Conservation (phyloP, 2,113 vertebrate species). For the Sphyrna mokarran region DNA sequence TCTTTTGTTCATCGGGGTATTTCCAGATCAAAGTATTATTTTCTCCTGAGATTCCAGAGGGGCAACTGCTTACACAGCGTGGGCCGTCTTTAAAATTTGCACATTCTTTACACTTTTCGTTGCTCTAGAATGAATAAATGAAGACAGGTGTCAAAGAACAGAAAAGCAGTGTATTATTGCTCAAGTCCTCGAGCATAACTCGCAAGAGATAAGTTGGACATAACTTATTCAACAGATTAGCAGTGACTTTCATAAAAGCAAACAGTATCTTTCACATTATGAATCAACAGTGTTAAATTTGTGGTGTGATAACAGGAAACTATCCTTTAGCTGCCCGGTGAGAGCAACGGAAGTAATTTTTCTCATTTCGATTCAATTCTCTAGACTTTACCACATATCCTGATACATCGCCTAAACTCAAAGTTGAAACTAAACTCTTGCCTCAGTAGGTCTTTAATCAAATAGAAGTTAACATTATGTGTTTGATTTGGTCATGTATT, state of each 20-base stretch:
- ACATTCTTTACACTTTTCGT: slow-evolving; percentile 69
- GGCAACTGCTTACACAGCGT: slow-evolving; percentile 73
- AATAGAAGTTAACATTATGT: background rate
- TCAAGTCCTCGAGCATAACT: background rate
- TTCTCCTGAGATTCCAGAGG: slow-evolving; percentile 63
- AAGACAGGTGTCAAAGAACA: background rate
- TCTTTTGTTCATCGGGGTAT: slow-evolving; percentile 55
- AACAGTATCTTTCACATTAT: background rate
- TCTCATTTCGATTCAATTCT: background rate
- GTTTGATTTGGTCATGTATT: background rate
- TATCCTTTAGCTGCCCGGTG: background rate
- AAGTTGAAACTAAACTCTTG: background rate
- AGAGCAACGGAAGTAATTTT: background rate
- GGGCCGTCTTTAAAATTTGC: slow-evolving; percentile 71
- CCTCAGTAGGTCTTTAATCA: background rate
- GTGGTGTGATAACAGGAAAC: background rate
- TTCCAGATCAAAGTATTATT: slow-evolving; percentile 72
- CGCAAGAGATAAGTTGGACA: background rate
- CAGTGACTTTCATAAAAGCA: background rate
- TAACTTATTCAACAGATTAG: background rate
- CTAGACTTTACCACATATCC: background rate
- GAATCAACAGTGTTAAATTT: background rate
- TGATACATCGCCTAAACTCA: background rate
- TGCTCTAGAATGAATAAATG: slow-evolving; percentile 58
- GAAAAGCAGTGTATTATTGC: background rate